Conservation (phyloP, 2,797 vertebrate genomes). For the Sciurus carolinensis region DNA sequence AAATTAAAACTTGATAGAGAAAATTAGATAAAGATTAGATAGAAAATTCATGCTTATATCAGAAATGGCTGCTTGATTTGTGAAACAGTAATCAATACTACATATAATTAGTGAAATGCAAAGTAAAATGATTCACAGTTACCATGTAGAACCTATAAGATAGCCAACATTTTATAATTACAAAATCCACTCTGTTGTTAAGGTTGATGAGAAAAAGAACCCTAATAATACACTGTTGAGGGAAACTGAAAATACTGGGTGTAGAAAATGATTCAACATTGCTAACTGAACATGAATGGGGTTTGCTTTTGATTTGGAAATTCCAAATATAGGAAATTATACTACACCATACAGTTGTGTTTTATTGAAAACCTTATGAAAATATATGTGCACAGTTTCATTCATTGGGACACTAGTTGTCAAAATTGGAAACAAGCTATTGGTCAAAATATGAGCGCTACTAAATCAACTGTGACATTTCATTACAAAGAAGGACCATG, state of each 20-base stretch:
- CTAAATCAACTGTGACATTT: not conserved
- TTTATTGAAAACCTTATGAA: not conserved
- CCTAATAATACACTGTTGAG: not conserved
- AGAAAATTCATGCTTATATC: too few species aligned
- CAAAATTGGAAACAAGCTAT: not conserved
- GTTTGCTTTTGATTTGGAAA: not conserved
- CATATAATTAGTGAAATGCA: too few species aligned
- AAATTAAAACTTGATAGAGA: too few species aligned
- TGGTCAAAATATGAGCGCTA: rapidly evolving
- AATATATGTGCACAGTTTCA: too few species aligned
- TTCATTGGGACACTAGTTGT: not conserved
- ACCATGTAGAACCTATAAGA: too few species aligned
- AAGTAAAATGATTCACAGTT: too few species aligned
- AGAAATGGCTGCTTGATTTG: too few species aligned
- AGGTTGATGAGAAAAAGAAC: not conserved
- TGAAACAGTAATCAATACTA: too few species aligned
- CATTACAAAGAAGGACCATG: not conserved
- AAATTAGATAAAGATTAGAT: too few species aligned
- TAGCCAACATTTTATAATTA: too few species aligned
- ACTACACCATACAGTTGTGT: not conserved
- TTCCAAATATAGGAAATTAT: not conserved
- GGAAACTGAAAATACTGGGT: not conserved
- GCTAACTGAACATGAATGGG: not conserved
- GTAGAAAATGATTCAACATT: not conserved
- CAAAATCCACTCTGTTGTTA: too few species aligned